Conservation (phyloP, 2,888 invertebrate species). For the Melitaea athalia region DNA sequence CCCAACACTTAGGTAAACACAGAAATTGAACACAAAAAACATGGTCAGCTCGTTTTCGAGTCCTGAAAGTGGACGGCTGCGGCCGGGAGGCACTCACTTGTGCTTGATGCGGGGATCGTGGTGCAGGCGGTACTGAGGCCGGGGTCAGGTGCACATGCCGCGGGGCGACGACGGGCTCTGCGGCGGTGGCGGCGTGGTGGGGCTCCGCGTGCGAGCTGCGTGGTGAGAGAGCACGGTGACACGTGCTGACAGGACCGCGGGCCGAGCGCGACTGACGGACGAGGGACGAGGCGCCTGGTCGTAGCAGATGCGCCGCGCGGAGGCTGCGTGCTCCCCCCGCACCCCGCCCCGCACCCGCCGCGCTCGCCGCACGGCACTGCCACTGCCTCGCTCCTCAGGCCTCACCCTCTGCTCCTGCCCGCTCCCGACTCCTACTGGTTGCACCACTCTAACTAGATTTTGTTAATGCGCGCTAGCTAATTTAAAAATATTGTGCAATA, state of each 20-base stretch:
- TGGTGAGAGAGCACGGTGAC: conserved; percentile 18
- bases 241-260: conserved; percentile 50
- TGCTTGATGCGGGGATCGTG: conserved; percentile 45
- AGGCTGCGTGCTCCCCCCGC: conserved; percentile 50
- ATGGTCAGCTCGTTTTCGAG: neutral
- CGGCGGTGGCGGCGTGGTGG: conserved; percentile 45
- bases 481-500: too few relatives aligned
- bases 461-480: too few relatives aligned
- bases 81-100: conserved; percentile 57
- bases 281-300: conserved; percentile 36
- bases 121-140: conserved; percentile 46
- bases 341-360: conserved; percentile 26
- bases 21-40: conserved; percentile 5
- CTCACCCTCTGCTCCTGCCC: too few relatives aligned
- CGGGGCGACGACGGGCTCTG: conserved; percentile 43
- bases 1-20: neutral
- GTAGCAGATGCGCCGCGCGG: conserved; percentile 47
- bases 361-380: neutral
- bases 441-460: too few relatives aligned
- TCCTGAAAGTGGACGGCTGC: neutral
- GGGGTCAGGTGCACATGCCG: conserved; percentile 68
- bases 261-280: conserved; percentile 57
- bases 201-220: conserved; percentile 41
- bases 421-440: too few relatives aligned
- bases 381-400: too few relatives aligned